These are phyloP conservation scores for Hippoglossus stenolepis DNA, from an alignment of 2,113 vertebrate genomes.

Conservation along the genomic window DNA sequence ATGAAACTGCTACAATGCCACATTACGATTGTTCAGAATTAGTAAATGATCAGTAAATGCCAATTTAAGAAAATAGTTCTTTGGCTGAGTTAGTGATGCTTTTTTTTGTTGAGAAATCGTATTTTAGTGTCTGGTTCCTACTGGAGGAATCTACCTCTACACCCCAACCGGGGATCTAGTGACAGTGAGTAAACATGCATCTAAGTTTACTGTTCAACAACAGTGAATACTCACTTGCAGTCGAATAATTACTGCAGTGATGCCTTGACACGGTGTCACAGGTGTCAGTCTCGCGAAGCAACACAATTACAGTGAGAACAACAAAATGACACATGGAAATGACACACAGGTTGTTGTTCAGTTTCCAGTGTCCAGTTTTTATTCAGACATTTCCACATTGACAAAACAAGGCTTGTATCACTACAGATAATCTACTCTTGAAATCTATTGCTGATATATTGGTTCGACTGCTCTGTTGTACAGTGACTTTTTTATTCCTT, in stretches of 20 bases:
- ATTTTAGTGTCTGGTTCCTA: not conserved
- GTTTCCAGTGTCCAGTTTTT: too few species aligned
- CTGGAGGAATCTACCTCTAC: not conserved
- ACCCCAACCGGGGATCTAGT: slow-evolving; percentile 6
- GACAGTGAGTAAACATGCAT: slow-evolving; percentile 34
- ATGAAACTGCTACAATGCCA: too few species aligned
- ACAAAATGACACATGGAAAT: too few species aligned
- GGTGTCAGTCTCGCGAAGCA: slow-evolving; percentile 1
- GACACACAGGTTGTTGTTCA: too few species aligned
- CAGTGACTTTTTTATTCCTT: too few species aligned
- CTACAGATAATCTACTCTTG: too few species aligned
- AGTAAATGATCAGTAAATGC: too few species aligned
- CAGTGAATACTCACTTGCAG: slow-evolving; percentile 16
- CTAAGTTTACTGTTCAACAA: slow-evolving; percentile 65
- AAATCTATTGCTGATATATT: too few species aligned
- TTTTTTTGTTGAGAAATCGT: not conserved
- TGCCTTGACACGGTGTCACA: slow-evolving; percentile 20
- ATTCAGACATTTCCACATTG: too few species aligned
- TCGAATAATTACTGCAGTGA: slow-evolving; percentile 48
- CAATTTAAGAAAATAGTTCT: not conserved
- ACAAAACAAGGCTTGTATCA: too few species aligned
- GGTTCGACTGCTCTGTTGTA: too few species aligned
- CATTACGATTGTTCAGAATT: too few species aligned
- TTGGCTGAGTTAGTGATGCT: not conserved
- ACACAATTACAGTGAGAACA: slow-evolving; percentile 1